Evolutionary conservation across 2,113 vertebrate genomes (phyloP), one percentile per base, ranked within the genome.

Genomic region (Sinocyclocheilus rhinocerous): DNA sequence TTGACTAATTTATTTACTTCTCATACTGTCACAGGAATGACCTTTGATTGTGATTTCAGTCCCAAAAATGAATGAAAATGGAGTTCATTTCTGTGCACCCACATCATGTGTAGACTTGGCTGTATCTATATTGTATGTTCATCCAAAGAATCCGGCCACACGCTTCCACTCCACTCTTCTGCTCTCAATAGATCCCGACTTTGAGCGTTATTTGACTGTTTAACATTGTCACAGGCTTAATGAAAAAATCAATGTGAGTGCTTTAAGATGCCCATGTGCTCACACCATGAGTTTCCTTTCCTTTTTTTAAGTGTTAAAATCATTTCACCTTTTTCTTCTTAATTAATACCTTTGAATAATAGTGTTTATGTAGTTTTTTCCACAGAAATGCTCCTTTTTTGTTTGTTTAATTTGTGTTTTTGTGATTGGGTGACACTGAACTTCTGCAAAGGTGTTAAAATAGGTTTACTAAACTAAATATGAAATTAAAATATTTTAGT

Each of bases 61-160:
- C n/a, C 45, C 13, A 15, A 1, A 50, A 50, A 48, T 48, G 2
- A 59, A 24, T 77, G 15, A 39, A 39, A 42, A 61, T 61, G 4
- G 18, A 39, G 10, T 61, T 61, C 0, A 36, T 20, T 79, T 6
- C 18, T 39, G 11, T 59, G 20, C 9, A 3, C 20, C 16, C 12
- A 12, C 11, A 16, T 4, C 8, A 6, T 4, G n/a, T 65, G 52
- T 36, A 86, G 67, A 85, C 77, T n/a, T 20, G 79, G 20, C 33
- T 69, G 33, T 76, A 70, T 50, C 24, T 67, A 18, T 36, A 76
- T 79, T 86, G 76, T 76, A 73, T 72, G 63, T 81, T 84, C 59
- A 85, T 81, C 72, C n/a, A 82, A n/a, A 39, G 61, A 55, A 81
- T 63, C 26, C 78, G 29, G 29, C 29, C 2, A 36, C 36, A 36